Conservation (phyloP, 2,797 vertebrate species). For the Morus bassanus region DNA sequence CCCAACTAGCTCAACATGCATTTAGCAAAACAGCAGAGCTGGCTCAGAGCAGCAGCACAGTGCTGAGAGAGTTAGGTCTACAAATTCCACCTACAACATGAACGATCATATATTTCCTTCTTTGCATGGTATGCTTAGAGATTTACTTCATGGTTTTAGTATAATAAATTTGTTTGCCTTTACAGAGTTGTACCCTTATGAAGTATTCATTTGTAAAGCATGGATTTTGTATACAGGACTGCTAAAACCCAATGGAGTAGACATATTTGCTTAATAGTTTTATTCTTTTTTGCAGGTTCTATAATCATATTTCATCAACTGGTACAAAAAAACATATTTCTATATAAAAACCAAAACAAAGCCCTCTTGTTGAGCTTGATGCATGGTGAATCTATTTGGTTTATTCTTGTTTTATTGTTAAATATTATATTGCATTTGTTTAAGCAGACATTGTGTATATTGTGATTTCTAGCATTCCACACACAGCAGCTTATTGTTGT, state of each 20-base stretch:
- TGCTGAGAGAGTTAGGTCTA: neutral
- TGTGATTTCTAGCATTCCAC: conserved; percentile 75
- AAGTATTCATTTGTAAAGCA: conserved; percentile 60
- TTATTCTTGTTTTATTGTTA: conserved; percentile 74
- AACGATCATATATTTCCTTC: conserved; percentile 5
- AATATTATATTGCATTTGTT: conserved; percentile 76
- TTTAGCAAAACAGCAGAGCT: neutral
- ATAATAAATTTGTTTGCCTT: conserved; percentile 53
- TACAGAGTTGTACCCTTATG: conserved; percentile 41
- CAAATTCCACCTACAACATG: neutral
- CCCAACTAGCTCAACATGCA: neutral
- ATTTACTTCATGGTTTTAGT: conserved; percentile 49
- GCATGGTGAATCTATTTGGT: conserved; percentile 72
- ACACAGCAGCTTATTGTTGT: conserved; percentile 76
- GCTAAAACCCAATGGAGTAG: conserved; percentile 65
- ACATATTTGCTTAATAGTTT: conserved; percentile 72
- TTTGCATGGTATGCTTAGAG: neutral
- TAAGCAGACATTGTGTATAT: conserved; percentile 73
- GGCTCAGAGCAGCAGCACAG: neutral
- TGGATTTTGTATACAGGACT: conserved; percentile 25
- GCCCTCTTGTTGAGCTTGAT: conserved; percentile 60
- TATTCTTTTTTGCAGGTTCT: conserved; percentile 73
- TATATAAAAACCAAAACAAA: conserved; percentile 66
- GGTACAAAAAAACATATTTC: conserved; percentile 68
- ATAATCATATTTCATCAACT: conserved; percentile 72